A percentile compares a stretch with the other conserved stretches of the same genome.
These are phyloP conservation scores for Lasioglossum morio DNA, from an alignment of 2,888 invertebrate genomes.

Conservation along the genomic window DNA sequence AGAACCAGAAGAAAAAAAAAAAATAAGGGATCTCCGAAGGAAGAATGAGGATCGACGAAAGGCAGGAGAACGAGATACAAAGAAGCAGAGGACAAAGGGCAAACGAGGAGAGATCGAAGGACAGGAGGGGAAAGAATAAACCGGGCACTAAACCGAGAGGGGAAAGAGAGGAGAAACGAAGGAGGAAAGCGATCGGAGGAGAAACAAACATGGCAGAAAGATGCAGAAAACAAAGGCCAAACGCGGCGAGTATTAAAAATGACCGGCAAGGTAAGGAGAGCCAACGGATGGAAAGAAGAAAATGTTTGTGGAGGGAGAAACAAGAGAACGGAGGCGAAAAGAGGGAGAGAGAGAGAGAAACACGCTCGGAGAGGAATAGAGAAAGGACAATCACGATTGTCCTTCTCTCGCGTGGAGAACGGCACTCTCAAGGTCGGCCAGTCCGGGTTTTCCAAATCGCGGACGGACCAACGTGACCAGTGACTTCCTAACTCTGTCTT, in stretches of 20 bases:
- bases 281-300: constrained; percentile 1
- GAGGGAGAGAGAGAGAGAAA: not conserved
- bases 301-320: not conserved
- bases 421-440: constrained; percentile 79
- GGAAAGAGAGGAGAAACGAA: not conserved
- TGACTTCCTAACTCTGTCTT: constrained; percentile 81
- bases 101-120: not conserved
- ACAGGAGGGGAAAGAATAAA: not conserved
- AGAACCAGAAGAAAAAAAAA: not conserved
- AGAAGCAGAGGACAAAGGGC: not conserved
- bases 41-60: not conserved
- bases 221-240: constrained; percentile 3
- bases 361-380: constrained; percentile 10
- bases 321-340: not conserved
- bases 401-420: constrained; percentile 67
- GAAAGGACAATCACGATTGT: constrained; percentile 47
- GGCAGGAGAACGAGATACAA: not conserved
- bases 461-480: constrained; percentile 73
- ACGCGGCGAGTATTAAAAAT: not conserved
- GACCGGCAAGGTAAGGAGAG: not conserved
- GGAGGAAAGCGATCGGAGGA: not conserved
- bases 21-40: not conserved
- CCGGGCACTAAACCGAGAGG: not conserved
- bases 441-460: constrained; percentile 81
- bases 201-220: not conserved